Evolutionary conservation across 1,140 invertebrate genomes (phyloP), one percentile per base, ranked within the genome.

Genomic region (Brachionus asplanchnoidis): DNA sequence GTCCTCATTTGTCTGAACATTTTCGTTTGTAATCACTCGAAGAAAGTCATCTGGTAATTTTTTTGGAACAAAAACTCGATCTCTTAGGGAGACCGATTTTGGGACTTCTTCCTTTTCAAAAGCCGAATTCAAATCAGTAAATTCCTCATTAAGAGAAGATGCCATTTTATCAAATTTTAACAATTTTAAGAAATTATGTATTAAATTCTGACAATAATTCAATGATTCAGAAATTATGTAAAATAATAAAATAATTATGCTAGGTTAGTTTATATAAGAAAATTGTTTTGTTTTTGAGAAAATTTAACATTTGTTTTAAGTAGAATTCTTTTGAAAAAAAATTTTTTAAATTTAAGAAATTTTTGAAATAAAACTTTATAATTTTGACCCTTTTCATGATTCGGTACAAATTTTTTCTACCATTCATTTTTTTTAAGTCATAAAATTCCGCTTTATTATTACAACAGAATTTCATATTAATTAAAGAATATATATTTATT

Each of bases 31-130:
- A 65, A 68, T 32, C 11, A 84, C 23, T 50, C 82, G 26, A 46
- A 84, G 82, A 70, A 84, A 84, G 28, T 84, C 82, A 20, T 84
- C 60, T 32, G 82, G 82, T 40, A 84, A 40, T n/a, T 68, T 23
- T 23, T 46, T 44, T 0, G 60, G 82, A 17, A 84, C 20, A 68
- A 28, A 82, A 23, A 44, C 73, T 32, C 44, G 40, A 12, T 77
- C 50, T 77, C n/a, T 46, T 6, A 77, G 4, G 2, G 53, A 60
- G 8, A 9, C 3, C 3, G 53, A 60, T 60, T 20, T 9, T 60
- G 5, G 17, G 20, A 20, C 20, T 20, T 60, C 53, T 60, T 60
- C n/a, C 3, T 60, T 60, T 20, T 60, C n/a, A 2, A 60, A 20
- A 20, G 20, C n/a, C 23, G 20, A 60, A 9, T 60, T 60, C n/a